Conservation (phyloP, 1,140 invertebrate genomes). For the Brachionus calyciflorus region DNA sequence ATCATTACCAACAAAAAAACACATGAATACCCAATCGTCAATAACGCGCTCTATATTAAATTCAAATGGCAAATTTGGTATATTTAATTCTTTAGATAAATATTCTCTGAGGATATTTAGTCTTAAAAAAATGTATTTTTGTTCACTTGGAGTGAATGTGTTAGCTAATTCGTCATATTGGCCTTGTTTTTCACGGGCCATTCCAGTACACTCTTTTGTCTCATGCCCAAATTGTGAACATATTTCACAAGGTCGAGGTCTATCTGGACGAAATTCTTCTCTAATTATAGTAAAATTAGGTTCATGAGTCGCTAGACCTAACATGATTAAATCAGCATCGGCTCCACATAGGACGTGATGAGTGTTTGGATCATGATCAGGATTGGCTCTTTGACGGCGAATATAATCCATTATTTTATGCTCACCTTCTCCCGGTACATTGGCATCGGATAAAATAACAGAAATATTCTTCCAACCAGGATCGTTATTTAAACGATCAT, state of each 20-base stretch:
- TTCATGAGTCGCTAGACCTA: slow-evolving; percentile 96
- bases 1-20: slow-evolving; percentile 99
- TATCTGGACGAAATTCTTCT: slow-evolving; percentile 97
- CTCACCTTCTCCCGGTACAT: slow-evolving; percentile 96
- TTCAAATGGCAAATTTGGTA: slow-evolving; percentile 81
- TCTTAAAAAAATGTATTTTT: slow-evolving; percentile 65
- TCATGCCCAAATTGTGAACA: slow-evolving; percentile 93
- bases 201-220: slow-evolving; percentile 86
- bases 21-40: slow-evolving; percentile 99
- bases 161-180: slow-evolving; percentile 62
- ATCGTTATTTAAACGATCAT: slow-evolving; percentile 87
- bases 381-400: slow-evolving; percentile 86
- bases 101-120: slow-evolving; percentile 91
- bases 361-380: slow-evolving; percentile 94
- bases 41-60: slow-evolving; percentile 64
- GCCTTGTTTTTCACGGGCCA: slow-evolving; percentile 59
- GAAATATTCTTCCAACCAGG: slow-evolving; percentile 91
- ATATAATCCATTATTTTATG: slow-evolving; percentile 99
- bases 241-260: slow-evolving; percentile 89
- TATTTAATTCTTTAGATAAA: slow-evolving; percentile 80
- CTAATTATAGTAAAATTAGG: slow-evolving; percentile 86
- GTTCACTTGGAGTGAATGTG: slow-evolving; percentile 62
- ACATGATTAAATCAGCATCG: slow-evolving; percentile 83
- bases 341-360: slow-evolving; percentile 95
- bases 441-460: slow-evolving; percentile 93